Conservation (phyloP, 53 echinoderm and acorn worm species). For the Holothuria scabra region DNA sequence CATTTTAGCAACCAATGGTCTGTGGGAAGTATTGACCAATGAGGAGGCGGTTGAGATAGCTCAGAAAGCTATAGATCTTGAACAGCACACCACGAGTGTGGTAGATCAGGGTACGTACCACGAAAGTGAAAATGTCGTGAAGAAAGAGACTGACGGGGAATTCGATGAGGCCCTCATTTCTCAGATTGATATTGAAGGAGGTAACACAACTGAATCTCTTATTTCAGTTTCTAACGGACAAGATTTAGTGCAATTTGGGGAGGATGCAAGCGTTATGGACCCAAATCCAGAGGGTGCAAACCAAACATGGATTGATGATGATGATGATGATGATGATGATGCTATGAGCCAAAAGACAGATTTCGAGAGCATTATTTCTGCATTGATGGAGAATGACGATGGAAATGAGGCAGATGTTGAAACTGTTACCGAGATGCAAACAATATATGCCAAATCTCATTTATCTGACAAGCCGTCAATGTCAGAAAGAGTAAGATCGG, state of each 20-base stretch:
- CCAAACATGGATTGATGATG: not conserved
- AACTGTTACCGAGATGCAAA: slow-evolving; percentile 91
- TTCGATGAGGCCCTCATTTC: slow-evolving; percentile 52
- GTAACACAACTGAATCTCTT: slow-evolving; percentile 26
- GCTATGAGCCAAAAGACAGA: slow-evolving; percentile 49
- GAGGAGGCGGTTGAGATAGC: slow-evolving; percentile 81
- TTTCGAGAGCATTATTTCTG: slow-evolving; percentile 91
- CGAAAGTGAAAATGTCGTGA: too few species aligned
- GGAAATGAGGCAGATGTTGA: slow-evolving; percentile 95
- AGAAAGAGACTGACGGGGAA: not conserved
- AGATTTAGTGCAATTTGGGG: not conserved
- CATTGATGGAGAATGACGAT: slow-evolving; percentile 81
- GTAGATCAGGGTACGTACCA: not conserved
- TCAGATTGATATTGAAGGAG: slow-evolving; percentile 53
- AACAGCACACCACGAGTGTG: not conserved
- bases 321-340: slow-evolving; percentile 11
- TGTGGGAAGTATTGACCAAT: slow-evolving; percentile 95
- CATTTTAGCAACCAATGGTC: slow-evolving; percentile 82
- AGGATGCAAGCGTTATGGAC: slow-evolving; percentile 15
- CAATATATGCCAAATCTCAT: slow-evolving; percentile 87
- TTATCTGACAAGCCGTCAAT: slow-evolving; percentile 60
- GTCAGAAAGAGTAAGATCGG: slow-evolving; percentile 67
- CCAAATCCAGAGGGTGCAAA: slow-evolving; percentile 38
- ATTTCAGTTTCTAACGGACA: slow-evolving; percentile 1
- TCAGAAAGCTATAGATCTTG: slow-evolving; percentile 15